These are phyloP conservation scores for Drepanosiphum platanoidis DNA, from an alignment of 2,888 invertebrate genomes.

Conservation along the genomic window DNA sequence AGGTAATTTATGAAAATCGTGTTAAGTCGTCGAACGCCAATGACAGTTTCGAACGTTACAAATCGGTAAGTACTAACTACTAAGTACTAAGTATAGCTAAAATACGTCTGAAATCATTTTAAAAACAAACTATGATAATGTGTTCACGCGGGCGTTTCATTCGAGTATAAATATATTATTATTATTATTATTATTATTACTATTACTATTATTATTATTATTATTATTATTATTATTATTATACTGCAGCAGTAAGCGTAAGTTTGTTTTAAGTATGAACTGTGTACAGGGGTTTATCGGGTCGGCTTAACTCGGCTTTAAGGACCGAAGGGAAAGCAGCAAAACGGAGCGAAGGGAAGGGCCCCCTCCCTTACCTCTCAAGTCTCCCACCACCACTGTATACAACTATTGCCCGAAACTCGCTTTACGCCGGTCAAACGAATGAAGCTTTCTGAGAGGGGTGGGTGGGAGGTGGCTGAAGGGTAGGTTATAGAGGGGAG, in stretches of 20 bases:
- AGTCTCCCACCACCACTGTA: background rate
- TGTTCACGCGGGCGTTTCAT: background rate
- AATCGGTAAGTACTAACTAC: too few species aligned
- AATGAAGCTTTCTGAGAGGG: slow-evolving; percentile 13
- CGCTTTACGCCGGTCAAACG: slow-evolving; percentile 41
- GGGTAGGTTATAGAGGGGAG: background rate
- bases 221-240: too few species aligned
- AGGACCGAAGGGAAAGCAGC: background rate
- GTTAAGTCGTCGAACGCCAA: too few species aligned
- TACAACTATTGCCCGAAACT: background rate
- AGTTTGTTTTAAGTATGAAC: slow-evolving; percentile 32
- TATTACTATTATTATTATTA: too few species aligned
- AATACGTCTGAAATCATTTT: too few species aligned
- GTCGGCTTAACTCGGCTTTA: slow-evolving; percentile 31
- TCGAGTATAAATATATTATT: too few species aligned
- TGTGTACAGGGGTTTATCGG: slow-evolving; percentile 12
- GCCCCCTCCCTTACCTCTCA: background rate
- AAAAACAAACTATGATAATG: too few species aligned
- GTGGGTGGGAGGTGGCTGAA: too few species aligned
- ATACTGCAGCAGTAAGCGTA: background rate
- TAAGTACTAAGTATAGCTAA: too few species aligned
- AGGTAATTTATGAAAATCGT: too few species aligned
- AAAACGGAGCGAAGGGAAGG: background rate
- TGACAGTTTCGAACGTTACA: too few species aligned
- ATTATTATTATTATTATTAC: too few species aligned